phyloP scores from a whole-genome alignment of 2,113 vertebrate genomes.

The Callopanchax toddi region DNA sequence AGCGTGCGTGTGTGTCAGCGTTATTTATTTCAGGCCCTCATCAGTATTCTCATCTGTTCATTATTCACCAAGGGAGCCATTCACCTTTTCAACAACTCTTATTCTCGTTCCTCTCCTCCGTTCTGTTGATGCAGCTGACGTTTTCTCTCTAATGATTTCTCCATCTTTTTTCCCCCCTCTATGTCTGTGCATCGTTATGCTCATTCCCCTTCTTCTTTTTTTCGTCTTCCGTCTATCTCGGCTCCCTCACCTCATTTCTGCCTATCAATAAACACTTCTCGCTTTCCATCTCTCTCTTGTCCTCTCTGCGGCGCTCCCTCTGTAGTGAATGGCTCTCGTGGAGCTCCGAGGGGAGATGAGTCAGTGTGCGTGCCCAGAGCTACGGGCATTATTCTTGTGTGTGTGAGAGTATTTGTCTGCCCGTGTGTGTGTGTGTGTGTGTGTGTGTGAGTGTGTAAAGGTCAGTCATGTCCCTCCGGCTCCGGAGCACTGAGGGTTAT shows the following conservation, averaged over 20 bases:
- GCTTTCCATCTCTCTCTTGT: constrained; percentile 23
- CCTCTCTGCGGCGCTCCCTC: constrained; percentile 35
- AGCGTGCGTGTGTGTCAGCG: not conserved
- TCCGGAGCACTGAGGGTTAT: constrained; percentile 33
- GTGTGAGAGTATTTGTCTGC: constrained; percentile 7
- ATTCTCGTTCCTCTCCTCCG: not conserved
- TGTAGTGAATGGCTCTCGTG: constrained; percentile 36
- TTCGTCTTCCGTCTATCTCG: not conserved
- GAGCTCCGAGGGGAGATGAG: constrained; percentile 43
- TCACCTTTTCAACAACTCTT: constrained; percentile 20
- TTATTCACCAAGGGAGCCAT: constrained; percentile 18
- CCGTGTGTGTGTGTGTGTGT: constrained; percentile 1
- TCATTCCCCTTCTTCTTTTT: not conserved
- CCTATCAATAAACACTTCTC: constrained; percentile 4
- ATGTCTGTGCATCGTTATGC: not conserved
- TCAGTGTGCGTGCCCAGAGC: constrained; percentile 43
- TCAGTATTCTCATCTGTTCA: constrained; percentile 24
- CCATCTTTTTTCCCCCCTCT: not conserved
- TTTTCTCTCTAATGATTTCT: constrained; percentile 12
- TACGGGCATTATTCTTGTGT: constrained; percentile 8
- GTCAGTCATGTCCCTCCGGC: constrained; percentile 41
- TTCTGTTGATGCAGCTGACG: constrained; percentile 1
- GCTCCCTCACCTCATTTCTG: constrained; percentile 7
- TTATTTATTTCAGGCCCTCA: constrained; percentile 1
- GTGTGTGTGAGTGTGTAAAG: constrained; percentile 17